Conservation (phyloP, 2,797 vertebrate species). For the Premnoplex brunnescens region DNA sequence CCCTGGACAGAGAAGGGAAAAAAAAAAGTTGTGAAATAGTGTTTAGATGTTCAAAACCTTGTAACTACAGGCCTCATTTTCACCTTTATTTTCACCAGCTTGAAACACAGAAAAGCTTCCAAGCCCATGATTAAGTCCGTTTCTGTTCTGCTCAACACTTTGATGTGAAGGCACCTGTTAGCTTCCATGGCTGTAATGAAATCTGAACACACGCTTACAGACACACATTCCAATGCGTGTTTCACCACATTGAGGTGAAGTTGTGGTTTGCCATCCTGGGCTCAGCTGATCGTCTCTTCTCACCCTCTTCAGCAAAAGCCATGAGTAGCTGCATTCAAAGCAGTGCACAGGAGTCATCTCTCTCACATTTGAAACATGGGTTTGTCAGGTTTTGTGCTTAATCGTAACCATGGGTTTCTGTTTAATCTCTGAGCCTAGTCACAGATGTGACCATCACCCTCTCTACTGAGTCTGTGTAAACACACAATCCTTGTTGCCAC, state of each 20-base stretch:
- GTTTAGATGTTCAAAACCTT: conserved; percentile 6
- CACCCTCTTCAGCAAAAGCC: background rate
- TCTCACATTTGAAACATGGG: background rate
- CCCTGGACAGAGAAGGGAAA: background rate
- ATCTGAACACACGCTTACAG: background rate
- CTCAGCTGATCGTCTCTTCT: background rate
- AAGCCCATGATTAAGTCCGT: background rate
- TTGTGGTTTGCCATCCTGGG: background rate
- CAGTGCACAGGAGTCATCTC: background rate
- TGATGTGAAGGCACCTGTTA: background rate
- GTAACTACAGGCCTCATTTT: background rate
- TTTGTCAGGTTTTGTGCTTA: background rate
- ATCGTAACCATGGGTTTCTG: background rate
- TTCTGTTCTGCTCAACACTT: background rate
- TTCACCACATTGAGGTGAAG: background rate
- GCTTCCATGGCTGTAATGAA: background rate
- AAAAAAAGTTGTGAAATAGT: conserved; percentile 30
- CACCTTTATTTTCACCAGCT: background rate
- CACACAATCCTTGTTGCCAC: background rate
- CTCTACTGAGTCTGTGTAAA: background rate
- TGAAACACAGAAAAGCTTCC: background rate
- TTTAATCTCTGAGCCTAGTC: background rate
- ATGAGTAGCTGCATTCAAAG: background rate
- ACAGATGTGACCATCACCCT: background rate
- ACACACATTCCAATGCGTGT: background rate